These are phyloP conservation scores for Hippocampus comes DNA, from an alignment of 2,113 vertebrate genomes.

Conservation along the genomic window DNA sequence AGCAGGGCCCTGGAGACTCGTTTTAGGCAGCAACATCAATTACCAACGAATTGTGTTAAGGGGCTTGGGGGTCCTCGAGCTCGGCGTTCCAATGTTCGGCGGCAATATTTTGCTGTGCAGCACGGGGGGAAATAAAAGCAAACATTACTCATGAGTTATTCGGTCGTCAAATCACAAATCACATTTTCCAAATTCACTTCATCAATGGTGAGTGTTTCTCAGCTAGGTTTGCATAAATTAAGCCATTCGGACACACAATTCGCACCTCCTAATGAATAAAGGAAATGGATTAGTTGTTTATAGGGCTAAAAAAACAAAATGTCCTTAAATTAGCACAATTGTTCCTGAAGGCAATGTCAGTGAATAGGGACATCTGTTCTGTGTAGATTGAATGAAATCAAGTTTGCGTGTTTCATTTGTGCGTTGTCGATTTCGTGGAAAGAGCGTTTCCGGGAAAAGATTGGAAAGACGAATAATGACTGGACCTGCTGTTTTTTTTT, in stretches of 20 bases:
- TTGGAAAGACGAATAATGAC: too few species aligned
- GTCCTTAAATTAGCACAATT: neutral
- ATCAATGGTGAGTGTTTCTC: slow-evolving; percentile 1
- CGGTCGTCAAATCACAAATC: slow-evolving; percentile 49
- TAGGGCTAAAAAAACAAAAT: neutral
- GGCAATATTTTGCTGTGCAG: slow-evolving; percentile 59
- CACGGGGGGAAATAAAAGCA: slow-evolving; percentile 23
- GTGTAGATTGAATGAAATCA: too few species aligned
- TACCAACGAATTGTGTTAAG: slow-evolving; percentile 67
- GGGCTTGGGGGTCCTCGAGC: slow-evolving; percentile 39
- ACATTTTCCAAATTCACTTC: slow-evolving; percentile 43
- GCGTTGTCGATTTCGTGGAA: too few species aligned
- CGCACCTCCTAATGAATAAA: neutral
- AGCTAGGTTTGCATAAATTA: neutral
- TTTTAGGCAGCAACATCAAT: slow-evolving; percentile 68
- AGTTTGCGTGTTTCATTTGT: too few species aligned
- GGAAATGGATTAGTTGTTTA: neutral
- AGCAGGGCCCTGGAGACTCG: slow-evolving; percentile 58
- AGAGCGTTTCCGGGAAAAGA: too few species aligned
- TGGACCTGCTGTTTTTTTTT: too few species aligned
- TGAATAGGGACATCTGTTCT: too few species aligned
- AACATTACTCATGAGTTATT: slow-evolving; percentile 63
- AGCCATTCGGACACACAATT: too few species aligned
- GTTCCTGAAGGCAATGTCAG: neutral
- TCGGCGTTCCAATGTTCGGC: slow-evolving; percentile 65